phyloP scores from a whole-genome alignment of 2,888 invertebrate genomes.

The Ophion ventricosus region DNA sequence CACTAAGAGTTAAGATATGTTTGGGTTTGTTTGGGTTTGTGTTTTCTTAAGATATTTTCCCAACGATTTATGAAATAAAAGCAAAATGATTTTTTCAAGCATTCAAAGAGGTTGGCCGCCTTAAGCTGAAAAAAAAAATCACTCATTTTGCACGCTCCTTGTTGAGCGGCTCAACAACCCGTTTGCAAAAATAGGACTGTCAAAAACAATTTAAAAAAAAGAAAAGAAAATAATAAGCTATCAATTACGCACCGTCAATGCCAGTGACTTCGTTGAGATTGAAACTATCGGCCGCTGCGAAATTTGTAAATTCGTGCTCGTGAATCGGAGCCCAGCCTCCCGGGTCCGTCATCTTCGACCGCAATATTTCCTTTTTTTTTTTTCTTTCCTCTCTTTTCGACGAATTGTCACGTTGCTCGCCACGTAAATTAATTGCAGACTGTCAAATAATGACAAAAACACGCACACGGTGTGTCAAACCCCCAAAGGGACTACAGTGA shows the following conservation, averaged over 20 bases:
- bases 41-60: too few species aligned
- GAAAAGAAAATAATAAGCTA: conserved; percentile 7
- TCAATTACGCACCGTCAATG: conserved; percentile 86
- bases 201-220: too few species aligned
- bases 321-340: conserved; percentile 78
- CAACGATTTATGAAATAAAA: too few species aligned
- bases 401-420: conserved; percentile 44
- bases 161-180: too few species aligned
- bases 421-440: conserved; percentile 81
- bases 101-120: too few species aligned
- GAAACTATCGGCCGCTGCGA: conserved; percentile 85
- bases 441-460: conserved; percentile 72
- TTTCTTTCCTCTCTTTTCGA: conserved; percentile 33
- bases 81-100: too few species aligned
- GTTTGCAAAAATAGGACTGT: too few species aligned
- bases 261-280: conserved; percentile 88
- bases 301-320: conserved; percentile 82
- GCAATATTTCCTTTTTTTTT: too few species aligned
- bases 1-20: too few species aligned
- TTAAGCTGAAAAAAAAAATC: too few species aligned
- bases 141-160: too few species aligned
- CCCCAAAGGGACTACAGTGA: conserved; percentile 65
- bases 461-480: conserved; percentile 73
- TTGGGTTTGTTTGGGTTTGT: too few species aligned
- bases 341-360: conserved; percentile 79